phyloP scores from a whole-genome alignment of 1,140 invertebrate genomes.

The Halesus radiatus region DNA sequence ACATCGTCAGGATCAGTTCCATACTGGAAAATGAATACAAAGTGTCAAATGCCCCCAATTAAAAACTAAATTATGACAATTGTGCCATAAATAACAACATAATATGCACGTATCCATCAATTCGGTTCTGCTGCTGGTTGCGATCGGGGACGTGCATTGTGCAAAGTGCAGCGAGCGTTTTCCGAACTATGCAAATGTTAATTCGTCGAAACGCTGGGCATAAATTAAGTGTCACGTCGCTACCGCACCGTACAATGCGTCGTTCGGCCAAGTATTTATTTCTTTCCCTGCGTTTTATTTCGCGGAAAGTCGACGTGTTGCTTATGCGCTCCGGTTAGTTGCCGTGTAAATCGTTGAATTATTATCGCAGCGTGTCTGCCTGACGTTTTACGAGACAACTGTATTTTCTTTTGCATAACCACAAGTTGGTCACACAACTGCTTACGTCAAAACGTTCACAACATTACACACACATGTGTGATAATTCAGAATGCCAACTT shows the following conservation, averaged over 20 bases:
- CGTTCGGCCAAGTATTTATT: slow-evolving; percentile 27
- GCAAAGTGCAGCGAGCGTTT: too few relatives aligned
- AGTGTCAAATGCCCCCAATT: too few relatives aligned
- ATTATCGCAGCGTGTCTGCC: slow-evolving; percentile 11
- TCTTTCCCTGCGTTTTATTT: background rate
- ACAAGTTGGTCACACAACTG: background rate
- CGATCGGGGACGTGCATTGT: too few relatives aligned
- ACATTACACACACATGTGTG: too few relatives aligned
- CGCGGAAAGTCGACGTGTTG: slow-evolving; percentile 1
- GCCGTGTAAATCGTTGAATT: background rate
- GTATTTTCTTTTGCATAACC: slow-evolving; percentile 17
- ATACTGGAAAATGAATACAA: too few relatives aligned
- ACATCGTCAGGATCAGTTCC: too few relatives aligned
- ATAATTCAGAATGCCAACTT: too few relatives aligned
- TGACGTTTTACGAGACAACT: slow-evolving; percentile 11
- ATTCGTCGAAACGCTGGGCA: slow-evolving; percentile 21
- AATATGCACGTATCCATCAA: too few relatives aligned
- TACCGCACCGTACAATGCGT: slow-evolving; percentile 27
- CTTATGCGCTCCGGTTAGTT: background rate
- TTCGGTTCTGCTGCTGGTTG: too few relatives aligned
- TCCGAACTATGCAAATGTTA: background rate
- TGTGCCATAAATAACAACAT: too few relatives aligned
- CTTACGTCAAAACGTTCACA: too few relatives aligned
- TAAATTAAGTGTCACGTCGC: slow-evolving; percentile 13
- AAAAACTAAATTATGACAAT: too few relatives aligned